These are phyloP conservation scores for Hippocampus guttulatus DNA, from an alignment of 2,113 vertebrate species.

Conservation along the genomic window DNA sequence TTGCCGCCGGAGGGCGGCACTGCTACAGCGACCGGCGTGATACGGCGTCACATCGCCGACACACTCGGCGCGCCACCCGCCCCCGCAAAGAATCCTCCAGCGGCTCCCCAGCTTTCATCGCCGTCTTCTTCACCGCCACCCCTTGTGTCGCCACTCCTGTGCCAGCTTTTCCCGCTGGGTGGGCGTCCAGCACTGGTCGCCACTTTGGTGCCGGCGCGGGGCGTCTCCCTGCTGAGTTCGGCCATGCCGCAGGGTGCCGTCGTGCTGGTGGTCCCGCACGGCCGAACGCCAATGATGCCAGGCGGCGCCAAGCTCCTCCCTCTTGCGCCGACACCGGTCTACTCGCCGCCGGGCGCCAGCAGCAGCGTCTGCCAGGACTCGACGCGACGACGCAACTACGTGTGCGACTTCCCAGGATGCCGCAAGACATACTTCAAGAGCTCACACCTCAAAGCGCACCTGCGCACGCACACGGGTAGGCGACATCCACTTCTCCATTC, in stretches of 20 bases:
- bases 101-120: conserved; percentile 46
- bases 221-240: conserved; percentile 79
- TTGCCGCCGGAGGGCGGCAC: conserved; percentile 27
- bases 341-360: conserved; percentile 77
- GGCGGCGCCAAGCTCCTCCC: conserved; percentile 88
- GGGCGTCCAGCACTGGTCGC: conserved; percentile 78
- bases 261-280: conserved; percentile 85
- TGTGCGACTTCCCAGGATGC: conserved; percentile 89
- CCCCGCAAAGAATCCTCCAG: conserved; percentile 26
- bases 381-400: conserved; percentile 87
- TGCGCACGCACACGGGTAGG: conserved; percentile 95
- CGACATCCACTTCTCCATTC: not conserved
- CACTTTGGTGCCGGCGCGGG: conserved; percentile 78
- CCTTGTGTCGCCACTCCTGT: conserved; percentile 76
- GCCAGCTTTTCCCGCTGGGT: conserved; percentile 86
- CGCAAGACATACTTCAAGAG: conserved; percentile 99
- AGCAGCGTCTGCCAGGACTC: conserved; percentile 75
- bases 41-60: conserved; percentile 80
- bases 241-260: conserved; percentile 83
- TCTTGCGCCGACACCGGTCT: conserved; percentile 87
- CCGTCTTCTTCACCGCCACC: conserved; percentile 53
- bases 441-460: conserved; percentile 96
- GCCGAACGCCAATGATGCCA: conserved; percentile 75
- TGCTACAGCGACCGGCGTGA: conserved; percentile 80
- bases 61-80: conserved; percentile 49